phyloP scores from a whole-genome alignment of 92 coral and sea anemone species.

The Bergia sp. region DNA sequence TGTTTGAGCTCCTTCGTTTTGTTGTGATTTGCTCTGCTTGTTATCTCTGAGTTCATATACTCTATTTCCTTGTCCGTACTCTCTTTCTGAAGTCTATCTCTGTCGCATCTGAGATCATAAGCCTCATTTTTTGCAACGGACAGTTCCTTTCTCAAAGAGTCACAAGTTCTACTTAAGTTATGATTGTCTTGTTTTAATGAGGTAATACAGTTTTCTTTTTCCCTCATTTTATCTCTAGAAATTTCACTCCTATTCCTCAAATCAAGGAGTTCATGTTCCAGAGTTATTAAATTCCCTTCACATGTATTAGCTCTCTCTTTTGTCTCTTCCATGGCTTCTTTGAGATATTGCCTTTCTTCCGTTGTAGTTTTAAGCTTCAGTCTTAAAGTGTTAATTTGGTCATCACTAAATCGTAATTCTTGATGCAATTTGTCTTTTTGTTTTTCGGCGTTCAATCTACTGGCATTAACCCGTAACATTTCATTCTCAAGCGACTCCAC shows the following conservation, averaged over 20 bases:
- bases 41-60: slow-evolving; percentile 71
- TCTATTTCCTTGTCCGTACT: slow-evolving; percentile 83
- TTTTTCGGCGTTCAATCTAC: slow-evolving; percentile 76
- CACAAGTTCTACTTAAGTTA: slow-evolving; percentile 56
- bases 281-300: slow-evolving; percentile 47
- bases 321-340: slow-evolving; percentile 55
- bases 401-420: slow-evolving; percentile 72
- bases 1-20: slow-evolving; percentile 62
- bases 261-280: slow-evolving; percentile 68
- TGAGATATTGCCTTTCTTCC: slow-evolving; percentile 62
- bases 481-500: slow-evolving; percentile 84
- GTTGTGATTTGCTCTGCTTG: slow-evolving; percentile 55
- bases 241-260: slow-evolving; percentile 72
- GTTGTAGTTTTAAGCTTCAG: slow-evolving; percentile 59
- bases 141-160: slow-evolving; percentile 71
- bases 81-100: slow-evolving; percentile 79
- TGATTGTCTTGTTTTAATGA: slow-evolving; percentile 66
- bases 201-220: slow-evolving; percentile 68
- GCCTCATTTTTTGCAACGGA: slow-evolving; percentile 67
- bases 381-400: slow-evolving; percentile 65
- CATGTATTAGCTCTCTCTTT: slow-evolving; percentile 55
- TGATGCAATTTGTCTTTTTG: slow-evolving; percentile 68
- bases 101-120: slow-evolving; percentile 74
- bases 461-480: slow-evolving; percentile 74
- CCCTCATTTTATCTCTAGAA: slow-evolving; percentile 72